Evolutionary conservation across 2,113 vertebrate species (phyloP).

Genomic region (Amphiprion ocellaris): DNA sequence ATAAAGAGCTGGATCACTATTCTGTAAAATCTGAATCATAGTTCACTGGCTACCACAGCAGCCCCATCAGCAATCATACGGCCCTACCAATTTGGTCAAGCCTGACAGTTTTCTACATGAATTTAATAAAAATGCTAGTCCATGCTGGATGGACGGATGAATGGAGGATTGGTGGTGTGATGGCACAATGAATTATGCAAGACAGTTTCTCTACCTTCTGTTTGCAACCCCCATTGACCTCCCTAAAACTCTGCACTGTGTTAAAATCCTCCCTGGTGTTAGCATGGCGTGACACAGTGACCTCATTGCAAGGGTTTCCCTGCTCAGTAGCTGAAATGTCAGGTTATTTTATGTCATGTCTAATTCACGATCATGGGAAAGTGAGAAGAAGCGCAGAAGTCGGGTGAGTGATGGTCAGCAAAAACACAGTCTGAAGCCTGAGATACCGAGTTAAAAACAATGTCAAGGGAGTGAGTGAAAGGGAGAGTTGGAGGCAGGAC

Average conservation of each 20-base stretch:
- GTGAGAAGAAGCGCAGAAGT: background rate
- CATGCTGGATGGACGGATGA: constrained; percentile 17
- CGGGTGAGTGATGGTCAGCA: background rate
- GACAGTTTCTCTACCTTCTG: constrained; percentile 3
- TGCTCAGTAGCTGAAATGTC: background rate
- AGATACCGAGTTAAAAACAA: constrained; percentile 5
- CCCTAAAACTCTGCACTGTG: background rate
- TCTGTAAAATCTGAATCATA: constrained; percentile 48
- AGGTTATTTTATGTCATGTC: background rate
- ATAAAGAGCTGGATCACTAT: constrained; percentile 10
- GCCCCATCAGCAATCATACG: constrained; percentile 24
- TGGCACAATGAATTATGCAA: constrained; percentile 64
- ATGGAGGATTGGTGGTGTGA: constrained; percentile 29
- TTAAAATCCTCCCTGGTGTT: constrained; percentile 36
- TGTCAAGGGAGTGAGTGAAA: background rate
- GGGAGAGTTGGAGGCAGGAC: constrained; percentile 13
- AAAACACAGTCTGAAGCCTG: background rate
- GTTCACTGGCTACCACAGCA: constrained; percentile 25
- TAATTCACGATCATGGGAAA: background rate
- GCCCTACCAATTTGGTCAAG: constrained; percentile 58
- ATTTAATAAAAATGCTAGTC: constrained; percentile 50
- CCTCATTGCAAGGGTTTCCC: constrained; percentile 28
- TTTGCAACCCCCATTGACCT: constrained; percentile 30
- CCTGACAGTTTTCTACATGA: constrained; percentile 51
- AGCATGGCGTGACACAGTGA: constrained; percentile 47